Conservation (phyloP, 2,797 vertebrate species). For the Sebastolobus altivelis region DNA sequence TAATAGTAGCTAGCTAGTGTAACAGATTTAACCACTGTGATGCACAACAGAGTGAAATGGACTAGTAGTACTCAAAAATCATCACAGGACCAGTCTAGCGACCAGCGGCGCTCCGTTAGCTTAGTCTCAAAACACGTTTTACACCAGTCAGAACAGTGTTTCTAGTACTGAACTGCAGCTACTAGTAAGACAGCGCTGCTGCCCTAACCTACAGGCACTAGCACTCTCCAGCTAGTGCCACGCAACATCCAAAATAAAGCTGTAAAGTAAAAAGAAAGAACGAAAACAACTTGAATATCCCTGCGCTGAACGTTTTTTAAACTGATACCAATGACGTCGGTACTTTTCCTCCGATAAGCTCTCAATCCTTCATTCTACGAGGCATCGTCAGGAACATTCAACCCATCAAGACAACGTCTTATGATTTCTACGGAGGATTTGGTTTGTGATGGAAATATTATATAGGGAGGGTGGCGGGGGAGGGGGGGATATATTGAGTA, state of each 20-base stretch:
- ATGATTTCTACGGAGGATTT: constrained; percentile 74
- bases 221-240: constrained; percentile 70
- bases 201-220: constrained; percentile 64
- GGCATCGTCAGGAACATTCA: constrained; percentile 57
- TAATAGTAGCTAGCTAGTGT: constrained; percentile 66
- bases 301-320: constrained; percentile 50
- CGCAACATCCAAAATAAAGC: constrained; percentile 75
- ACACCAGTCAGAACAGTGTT: constrained; percentile 69
- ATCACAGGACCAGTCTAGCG: constrained; percentile 74
- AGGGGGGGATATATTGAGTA: constrained; percentile 8
- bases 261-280: constrained; percentile 44
- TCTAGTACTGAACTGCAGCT: constrained; percentile 65
- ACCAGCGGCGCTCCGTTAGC: constrained; percentile 66
- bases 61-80: constrained; percentile 62
- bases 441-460: constrained; percentile 66
- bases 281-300: constrained; percentile 47
- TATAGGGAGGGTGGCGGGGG: not conserved
- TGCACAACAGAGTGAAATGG: constrained; percentile 70
- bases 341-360: constrained; percentile 14
- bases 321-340: constrained; percentile 34
- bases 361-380: constrained; percentile 44
- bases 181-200: constrained; percentile 71
- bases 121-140: constrained; percentile 66
- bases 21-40: constrained; percentile 72
- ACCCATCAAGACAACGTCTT: constrained; percentile 36